Evolutionary conservation across 2,888 invertebrate genomes (phyloP), one percentile per base, ranked within the genome.

Genomic region (Therioaphis trifolii): DNA sequence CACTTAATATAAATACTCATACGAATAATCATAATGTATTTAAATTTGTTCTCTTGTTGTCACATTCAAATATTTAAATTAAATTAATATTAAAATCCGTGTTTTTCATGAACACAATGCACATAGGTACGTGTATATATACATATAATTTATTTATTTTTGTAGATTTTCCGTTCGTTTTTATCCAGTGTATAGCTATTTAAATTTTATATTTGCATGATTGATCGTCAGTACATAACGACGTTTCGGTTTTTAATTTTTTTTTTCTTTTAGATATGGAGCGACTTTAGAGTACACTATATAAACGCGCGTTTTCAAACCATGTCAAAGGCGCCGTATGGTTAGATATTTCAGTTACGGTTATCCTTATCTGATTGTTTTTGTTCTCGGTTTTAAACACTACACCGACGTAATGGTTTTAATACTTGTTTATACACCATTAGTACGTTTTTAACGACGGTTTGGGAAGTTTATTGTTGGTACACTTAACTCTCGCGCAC

Each of bases 371-470:
- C 43, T 76, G 27, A 46, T 63, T 63, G 29, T 77, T 77, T 63
- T 58, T 46, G 9, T 63, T 77, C 76, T 77, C n/a, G 15, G 76
- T 63, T 35, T 63, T 63, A 63, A 77, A 77, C 29, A 46, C 29
- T 77, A 63, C 27, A 77, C n/a, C 46, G 29, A 63, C 63, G 29
- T 49, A 77, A 77, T 63, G 63, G 63, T 63, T 77, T 77, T 63
- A 29, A 77, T 63, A 77, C 63, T 77, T 77, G 63, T 77, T 77
- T 63, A 77, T 77, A 77, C 46, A 63, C 76, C 76, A 77, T 77
- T 77, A 77, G 63, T 49, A 46, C 21, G 29, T 46, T 77, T 77
- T 77, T 77, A 63, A 77, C 77, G 77, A 68, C 35, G 66, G 35
- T 78, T 66, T 52, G 29, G 52, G 52, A 78, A 78, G 66, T 78